A percentile compares a stretch with the other conserved stretches of the same genome.
phyloP scores from a whole-genome alignment of 2,888 invertebrate species.

The Suillia variegata region DNA sequence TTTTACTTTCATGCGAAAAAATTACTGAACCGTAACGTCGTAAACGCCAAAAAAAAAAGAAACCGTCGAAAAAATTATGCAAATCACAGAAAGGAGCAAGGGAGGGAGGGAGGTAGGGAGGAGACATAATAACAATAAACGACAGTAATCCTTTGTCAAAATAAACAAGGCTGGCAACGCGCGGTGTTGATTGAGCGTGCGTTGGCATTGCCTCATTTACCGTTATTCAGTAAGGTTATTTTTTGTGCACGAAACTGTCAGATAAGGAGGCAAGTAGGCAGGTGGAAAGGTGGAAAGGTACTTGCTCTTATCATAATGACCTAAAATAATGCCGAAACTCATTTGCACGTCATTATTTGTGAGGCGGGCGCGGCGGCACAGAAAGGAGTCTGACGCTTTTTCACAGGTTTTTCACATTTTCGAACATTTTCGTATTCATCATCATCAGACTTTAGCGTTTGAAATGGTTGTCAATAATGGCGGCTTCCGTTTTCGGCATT shows the following conservation, averaged over 20 bases:
- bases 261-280: no score
- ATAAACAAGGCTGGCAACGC: conserved; percentile 26
- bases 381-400: background rate
- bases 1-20: background rate
- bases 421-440: background rate
- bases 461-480: no score
- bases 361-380: no score
- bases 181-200: background rate
- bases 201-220: background rate
- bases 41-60: background rate
- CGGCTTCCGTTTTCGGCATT: no score
- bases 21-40: no score
- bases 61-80: conserved; percentile 31
- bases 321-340: conserved; percentile 15
- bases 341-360: conserved; percentile 17
- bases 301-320: background rate
- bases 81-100: conserved; percentile 38
- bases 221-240: background rate
- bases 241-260: no score
- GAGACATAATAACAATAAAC: conserved; percentile 28
- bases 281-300: background rate
- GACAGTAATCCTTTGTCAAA: conserved; percentile 36
- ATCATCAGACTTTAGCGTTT: no score
- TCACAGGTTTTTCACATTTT: background rate
- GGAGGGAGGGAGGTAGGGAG: no score